Evolutionary conservation across 2,797 vertebrate species (phyloP).

Genomic region (Oryzias dopingdopingensis): DNA sequence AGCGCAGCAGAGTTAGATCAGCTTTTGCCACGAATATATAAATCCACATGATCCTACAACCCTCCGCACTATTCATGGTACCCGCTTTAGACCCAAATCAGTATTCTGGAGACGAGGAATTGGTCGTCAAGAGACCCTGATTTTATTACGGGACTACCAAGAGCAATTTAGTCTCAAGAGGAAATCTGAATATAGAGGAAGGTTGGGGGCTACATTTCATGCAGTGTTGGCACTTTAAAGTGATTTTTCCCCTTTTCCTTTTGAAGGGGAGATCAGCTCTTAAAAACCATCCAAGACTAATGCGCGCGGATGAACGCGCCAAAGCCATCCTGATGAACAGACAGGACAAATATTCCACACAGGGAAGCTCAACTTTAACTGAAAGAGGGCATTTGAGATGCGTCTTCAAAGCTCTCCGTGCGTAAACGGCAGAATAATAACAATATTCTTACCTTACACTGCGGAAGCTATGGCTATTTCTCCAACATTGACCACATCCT

Average conservation of each 20-base stretch:
- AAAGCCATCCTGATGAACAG: constrained; percentile 43
- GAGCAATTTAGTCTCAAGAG: constrained; percentile 53
- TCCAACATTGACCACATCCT: constrained; percentile 91
- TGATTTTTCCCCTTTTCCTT: constrained; percentile 46
- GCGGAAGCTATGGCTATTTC: constrained; percentile 97
- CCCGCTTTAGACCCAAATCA: constrained; percentile 32
- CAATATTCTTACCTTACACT: constrained; percentile 90
- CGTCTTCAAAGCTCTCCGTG: background rate
- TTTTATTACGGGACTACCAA: constrained; percentile 52
- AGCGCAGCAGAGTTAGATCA: constrained; percentile 46
- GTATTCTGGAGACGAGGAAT: constrained; percentile 54
- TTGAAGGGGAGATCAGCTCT: constrained; percentile 42
- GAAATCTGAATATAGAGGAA: constrained; percentile 57
- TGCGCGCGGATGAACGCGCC: constrained; percentile 32
- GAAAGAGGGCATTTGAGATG: constrained; percentile 50
- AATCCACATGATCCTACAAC: constrained; percentile 56
- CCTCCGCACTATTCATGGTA: constrained; percentile 51
- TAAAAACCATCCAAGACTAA: constrained; percentile 48
- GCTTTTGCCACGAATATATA: constrained; percentile 45
- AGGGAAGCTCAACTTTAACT: constrained; percentile 67
- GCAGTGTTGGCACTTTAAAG: constrained; percentile 62
- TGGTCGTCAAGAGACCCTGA: constrained; percentile 46
- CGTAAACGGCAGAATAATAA: constrained; percentile 5
- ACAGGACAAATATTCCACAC: constrained; percentile 40
- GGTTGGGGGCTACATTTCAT: constrained; percentile 46